Percentiles rank a stretch among this genome's conserved stretches.
Evolutionary conservation across 2,113 vertebrate genomes (phyloP).

Genomic region (Tretioscincus oriximinensis): DNA sequence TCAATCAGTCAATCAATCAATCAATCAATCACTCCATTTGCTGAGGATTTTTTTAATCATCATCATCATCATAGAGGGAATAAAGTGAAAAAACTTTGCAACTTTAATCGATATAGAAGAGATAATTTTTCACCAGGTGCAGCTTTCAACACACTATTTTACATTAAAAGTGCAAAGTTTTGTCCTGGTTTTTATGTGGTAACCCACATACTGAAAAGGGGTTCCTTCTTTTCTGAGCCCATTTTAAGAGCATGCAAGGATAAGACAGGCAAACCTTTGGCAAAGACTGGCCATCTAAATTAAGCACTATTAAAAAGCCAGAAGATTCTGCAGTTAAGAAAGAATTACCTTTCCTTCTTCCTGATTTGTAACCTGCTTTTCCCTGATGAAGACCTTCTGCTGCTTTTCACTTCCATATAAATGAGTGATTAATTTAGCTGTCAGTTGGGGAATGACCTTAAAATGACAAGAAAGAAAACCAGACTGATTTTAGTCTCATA

Average conservation of each 20-base stretch:
- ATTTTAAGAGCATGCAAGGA: slow-evolving; percentile 41
- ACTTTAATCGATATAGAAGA: no score
- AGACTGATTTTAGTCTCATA: slow-evolving; percentile 53
- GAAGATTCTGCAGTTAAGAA: slow-evolving; percentile 66
- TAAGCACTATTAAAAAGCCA: slow-evolving; percentile 40
- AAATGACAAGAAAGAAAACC: slow-evolving; percentile 37
- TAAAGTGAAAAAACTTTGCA: no score
- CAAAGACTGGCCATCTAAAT: slow-evolving; percentile 53
- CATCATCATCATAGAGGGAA: no score
- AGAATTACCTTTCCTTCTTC: slow-evolving; percentile 53
- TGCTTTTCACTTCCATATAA: slow-evolving; percentile 54
- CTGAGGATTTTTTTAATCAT: no score
- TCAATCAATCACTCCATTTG: no score
- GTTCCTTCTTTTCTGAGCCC: slow-evolving; percentile 16
- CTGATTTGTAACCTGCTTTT: slow-evolving; percentile 64
- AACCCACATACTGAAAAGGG: slow-evolving; percentile 29
- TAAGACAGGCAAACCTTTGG: slow-evolving; percentile 55
- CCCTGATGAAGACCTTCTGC: slow-evolving; percentile 49
- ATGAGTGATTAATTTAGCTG: slow-evolving; percentile 68
- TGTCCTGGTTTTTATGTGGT: no score
- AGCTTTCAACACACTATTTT: no score
- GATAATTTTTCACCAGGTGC: no score
- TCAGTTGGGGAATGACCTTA: neutral
- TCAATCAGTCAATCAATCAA: no score
- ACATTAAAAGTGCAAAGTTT: no score